phyloP scores from a whole-genome alignment of 2,113 vertebrate genomes.

The Pygoscelis antarcticus region DNA sequence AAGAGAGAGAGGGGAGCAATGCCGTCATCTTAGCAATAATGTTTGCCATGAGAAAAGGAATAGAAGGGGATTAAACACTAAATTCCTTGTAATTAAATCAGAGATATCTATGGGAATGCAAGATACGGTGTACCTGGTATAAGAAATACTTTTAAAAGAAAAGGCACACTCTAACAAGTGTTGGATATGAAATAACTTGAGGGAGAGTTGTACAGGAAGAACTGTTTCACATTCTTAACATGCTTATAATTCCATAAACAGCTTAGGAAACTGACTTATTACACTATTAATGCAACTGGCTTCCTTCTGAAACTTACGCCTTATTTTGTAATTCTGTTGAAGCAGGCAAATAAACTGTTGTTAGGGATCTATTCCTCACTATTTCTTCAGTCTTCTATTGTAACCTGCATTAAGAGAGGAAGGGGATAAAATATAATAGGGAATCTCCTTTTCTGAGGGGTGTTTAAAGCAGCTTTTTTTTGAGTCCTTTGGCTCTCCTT shows the following conservation, averaged over 20 bases:
- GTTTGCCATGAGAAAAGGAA: neutral
- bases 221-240: conserved; percentile 2
- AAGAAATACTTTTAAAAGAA: neutral
- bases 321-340: neutral
- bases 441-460: neutral
- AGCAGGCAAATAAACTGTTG: neutral
- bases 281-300: neutral
- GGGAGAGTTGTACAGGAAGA: neutral
- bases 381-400: neutral
- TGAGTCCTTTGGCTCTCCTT: neutral
- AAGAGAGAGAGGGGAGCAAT: neutral
- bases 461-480: neutral
- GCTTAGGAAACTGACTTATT: neutral
- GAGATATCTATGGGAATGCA: neutral
- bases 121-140: neutral
- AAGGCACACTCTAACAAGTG: neutral
- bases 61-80: neutral
- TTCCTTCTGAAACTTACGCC: neutral
- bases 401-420: neutral
- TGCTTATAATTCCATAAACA: conserved; percentile 7
- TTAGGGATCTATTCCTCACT: neutral
- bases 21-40: neutral
- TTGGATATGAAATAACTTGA: neutral
- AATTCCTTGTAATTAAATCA: neutral
- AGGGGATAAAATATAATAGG: neutral